Evolutionary conservation across 2,113 vertebrate genomes (phyloP).

Genomic region (Calidris pygmaea): DNA sequence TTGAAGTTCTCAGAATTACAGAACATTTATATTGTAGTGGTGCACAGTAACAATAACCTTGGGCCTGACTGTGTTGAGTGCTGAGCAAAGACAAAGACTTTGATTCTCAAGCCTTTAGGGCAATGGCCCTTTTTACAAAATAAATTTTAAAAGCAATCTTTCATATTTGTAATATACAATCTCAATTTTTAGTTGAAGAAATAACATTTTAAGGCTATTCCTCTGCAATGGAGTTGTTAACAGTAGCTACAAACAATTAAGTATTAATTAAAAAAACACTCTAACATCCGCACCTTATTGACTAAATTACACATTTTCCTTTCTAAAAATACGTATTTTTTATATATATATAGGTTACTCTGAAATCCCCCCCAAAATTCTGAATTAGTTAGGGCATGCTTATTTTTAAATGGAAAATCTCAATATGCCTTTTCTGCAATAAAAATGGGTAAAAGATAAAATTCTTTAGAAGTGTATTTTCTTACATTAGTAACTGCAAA

Average conservation of each 20-base stretch:
- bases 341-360: background rate
- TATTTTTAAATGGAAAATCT: background rate
- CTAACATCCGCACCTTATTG: background rate
- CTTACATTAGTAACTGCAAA: background rate
- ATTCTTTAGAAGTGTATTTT: background rate
- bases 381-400: background rate
- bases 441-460: background rate
- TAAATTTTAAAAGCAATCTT: background rate
- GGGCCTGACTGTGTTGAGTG: rapidly evolving
- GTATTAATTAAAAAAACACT: background rate
- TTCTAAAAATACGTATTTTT: background rate
- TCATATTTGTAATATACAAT: background rate
- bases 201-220: background rate
- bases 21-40: background rate
- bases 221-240: background rate
- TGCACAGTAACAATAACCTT: background rate
- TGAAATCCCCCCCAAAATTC: background rate
- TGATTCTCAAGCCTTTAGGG: background rate
- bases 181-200: background rate
- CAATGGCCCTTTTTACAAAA: background rate
- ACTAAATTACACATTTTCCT: background rate
- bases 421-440: background rate
- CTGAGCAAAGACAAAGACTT: background rate
- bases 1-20: background rate
- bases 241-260: background rate